Conservation (phyloP, 2,113 vertebrate genomes). For the Laterallus jamaicensis region DNA sequence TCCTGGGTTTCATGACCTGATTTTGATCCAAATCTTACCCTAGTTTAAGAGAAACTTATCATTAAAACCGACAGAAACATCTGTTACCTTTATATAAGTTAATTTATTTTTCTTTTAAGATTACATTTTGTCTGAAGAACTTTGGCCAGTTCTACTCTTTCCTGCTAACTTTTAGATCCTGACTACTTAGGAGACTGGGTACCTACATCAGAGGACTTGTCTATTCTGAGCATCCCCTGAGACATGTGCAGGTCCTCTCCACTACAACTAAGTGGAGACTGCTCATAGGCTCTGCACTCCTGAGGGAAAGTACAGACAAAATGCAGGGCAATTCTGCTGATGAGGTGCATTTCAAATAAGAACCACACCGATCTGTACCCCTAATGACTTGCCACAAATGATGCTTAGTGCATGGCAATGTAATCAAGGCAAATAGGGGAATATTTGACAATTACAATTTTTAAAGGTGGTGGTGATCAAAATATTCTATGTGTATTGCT, state of each 20-base stretch:
- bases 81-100: neutral
- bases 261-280: neutral
- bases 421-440: neutral
- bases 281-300: neutral
- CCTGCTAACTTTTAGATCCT: neutral
- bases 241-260: neutral
- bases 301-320: neutral
- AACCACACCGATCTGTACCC: neutral
- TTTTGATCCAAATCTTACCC: neutral
- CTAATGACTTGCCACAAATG: neutral
- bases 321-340: neutral
- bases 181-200: neutral
- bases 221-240: neutral
- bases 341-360: neutral
- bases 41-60: neutral
- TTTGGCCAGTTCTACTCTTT: neutral
- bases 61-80: neutral
- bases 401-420: neutral
- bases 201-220: neutral
- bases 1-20: neutral
- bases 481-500: neutral
- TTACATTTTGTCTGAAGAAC: neutral
- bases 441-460: neutral
- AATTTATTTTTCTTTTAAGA: neutral
- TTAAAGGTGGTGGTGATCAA: neutral